Conservation (phyloP, 2,113 vertebrate species). For the Euleptes europaea region DNA sequence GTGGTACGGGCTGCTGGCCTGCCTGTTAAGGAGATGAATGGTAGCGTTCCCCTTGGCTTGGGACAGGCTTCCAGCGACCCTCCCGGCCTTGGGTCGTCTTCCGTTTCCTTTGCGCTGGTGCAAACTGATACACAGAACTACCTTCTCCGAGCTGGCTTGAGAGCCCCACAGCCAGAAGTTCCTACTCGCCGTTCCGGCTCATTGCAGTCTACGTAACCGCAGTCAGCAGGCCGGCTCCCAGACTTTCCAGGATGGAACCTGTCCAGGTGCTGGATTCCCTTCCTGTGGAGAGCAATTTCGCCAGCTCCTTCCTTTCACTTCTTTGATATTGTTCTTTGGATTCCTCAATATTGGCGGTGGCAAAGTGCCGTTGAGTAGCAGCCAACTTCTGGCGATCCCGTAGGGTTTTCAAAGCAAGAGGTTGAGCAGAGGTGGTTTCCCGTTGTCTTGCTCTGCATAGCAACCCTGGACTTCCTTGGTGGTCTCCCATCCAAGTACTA, state of each 20-base stretch:
- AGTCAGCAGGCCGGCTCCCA: background rate
- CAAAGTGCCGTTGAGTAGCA: too few species aligned
- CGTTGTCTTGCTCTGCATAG: too few species aligned
- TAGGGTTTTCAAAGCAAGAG: too few species aligned
- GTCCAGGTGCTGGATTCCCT: fast-evolving
- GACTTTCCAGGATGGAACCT: fast-evolving
- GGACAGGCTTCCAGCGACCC: fast-evolving
- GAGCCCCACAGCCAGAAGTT: background rate
- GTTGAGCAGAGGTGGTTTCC: too few species aligned
- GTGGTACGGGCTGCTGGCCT: background rate
- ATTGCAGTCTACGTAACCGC: fast-evolving
- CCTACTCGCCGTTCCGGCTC: background rate
- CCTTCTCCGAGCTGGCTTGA: background rate
- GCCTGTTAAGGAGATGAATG: fast-evolving
- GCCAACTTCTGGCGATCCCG: too few species aligned
- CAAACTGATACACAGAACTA: background rate
- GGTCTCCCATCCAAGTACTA: too few species aligned
- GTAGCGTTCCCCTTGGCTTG: background rate
- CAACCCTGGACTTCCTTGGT: too few species aligned
- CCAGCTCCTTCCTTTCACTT: background rate
- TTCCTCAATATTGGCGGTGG: too few species aligned
- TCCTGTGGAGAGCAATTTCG: background rate
- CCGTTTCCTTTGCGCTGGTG: fast-evolving
- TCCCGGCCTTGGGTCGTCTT: fast-evolving
- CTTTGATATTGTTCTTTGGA: too few species aligned